Evolutionary conservation across 2,888 invertebrate species (phyloP).

Genomic region (Papilio demoleus): DNA sequence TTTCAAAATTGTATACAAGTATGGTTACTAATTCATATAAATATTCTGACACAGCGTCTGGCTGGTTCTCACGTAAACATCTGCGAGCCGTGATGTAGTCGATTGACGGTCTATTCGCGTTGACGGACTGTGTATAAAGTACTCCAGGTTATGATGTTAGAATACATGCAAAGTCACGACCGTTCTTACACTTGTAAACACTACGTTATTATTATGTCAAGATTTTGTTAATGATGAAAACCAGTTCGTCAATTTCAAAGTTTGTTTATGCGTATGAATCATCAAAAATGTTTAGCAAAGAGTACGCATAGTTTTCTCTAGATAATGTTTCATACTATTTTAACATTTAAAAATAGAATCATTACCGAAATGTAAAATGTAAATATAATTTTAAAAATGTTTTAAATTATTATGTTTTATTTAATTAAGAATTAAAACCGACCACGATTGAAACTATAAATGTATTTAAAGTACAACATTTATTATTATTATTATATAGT

Average conservation of each 20-base stretch:
- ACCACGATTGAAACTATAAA: too few relatives aligned
- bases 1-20: conserved; percentile 48
- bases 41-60: conserved; percentile 61
- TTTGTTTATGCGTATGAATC: background rate
- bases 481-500: too few relatives aligned
- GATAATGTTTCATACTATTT: too few relatives aligned
- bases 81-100: conserved; percentile 50
- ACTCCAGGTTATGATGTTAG: conserved; percentile 43
- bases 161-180: conserved; percentile 52
- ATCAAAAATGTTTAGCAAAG: background rate
- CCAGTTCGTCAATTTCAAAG: background rate
- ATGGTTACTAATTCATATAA: conserved; percentile 50
- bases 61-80: conserved; percentile 61
- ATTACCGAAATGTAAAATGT: too few relatives aligned
- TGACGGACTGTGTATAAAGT: conserved; percentile 67
- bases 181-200: conserved; percentile 32
- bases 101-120: conserved; percentile 59
- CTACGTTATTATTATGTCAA: background rate
- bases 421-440: too few relatives aligned
- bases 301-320: too few relatives aligned
- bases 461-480: too few relatives aligned
- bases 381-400: too few relatives aligned
- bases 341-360: too few relatives aligned
- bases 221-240: conserved; percentile 1
- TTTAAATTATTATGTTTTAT: too few relatives aligned